These are phyloP conservation scores for Rhombomys opimus DNA, from an alignment of 2,113 vertebrate genomes.

Conservation along the genomic window DNA sequence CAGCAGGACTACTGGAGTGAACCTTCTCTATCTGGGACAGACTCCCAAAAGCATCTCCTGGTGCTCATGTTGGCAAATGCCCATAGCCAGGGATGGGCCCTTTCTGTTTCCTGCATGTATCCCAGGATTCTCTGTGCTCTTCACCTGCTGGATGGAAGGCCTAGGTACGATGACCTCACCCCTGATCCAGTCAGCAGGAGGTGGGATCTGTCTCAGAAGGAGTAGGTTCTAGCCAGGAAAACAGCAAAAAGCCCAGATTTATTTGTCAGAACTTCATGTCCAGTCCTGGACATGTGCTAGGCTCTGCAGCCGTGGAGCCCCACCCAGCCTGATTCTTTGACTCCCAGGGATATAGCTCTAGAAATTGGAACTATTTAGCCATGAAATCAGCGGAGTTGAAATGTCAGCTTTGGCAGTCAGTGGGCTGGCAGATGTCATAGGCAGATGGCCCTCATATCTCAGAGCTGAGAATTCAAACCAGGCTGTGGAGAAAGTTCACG, in stretches of 20 bases:
- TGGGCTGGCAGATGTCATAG: neutral
- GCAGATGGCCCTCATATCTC: neutral
- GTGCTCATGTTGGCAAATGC: neutral
- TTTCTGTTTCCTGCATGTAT: neutral
- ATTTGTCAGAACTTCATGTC: too few species aligned
- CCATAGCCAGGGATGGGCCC: neutral
- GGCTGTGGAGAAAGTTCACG: neutral
- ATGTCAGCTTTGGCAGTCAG: neutral
- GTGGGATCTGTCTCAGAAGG: neutral
- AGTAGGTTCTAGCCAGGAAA: neutral
- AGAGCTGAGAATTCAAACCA: neutral
- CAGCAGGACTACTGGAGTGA: neutral
- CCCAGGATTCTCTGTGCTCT: neutral
- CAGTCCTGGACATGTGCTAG: neutral
- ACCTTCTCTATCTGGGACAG: neutral
- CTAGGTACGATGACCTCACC: neutral
- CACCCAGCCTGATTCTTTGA: neutral
- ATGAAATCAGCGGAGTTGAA: neutral
- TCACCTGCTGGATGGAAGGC: neutral
- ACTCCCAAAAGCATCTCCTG: neutral
- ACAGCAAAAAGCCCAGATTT: neutral
- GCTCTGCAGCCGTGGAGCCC: neutral
- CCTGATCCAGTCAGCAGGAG: neutral
- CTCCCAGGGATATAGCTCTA: neutral
- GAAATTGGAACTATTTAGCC: neutral